Conservation (phyloP, 2,797 vertebrate genomes). For the Phoebastria nigripes region DNA sequence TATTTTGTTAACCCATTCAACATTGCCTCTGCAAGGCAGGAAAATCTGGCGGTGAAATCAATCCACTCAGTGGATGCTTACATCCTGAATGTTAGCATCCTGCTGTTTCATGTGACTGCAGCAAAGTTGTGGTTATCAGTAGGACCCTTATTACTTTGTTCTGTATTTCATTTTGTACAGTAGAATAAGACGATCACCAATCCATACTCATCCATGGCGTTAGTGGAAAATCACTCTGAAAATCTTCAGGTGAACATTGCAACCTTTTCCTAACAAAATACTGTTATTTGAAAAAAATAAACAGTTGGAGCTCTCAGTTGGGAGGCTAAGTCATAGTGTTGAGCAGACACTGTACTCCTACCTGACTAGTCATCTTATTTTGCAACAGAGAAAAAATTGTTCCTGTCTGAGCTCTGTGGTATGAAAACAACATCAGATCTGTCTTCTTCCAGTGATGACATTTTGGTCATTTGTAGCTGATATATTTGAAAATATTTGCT, state of each 20-base stretch:
- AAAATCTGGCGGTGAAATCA: background rate
- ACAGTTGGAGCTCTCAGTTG: background rate
- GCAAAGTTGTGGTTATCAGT: background rate
- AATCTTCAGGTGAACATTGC: background rate
- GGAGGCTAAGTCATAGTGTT: background rate
- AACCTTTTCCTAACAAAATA: background rate
- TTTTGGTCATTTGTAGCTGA: background rate
- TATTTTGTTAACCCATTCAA: background rate
- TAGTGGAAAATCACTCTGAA: background rate
- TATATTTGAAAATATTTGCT: conserved; percentile 13
- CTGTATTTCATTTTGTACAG: background rate
- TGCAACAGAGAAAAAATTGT: background rate
- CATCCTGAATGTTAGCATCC: background rate
- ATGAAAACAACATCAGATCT: background rate
- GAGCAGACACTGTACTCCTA: background rate
- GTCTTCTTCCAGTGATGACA: background rate
- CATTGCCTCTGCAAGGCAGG: background rate
- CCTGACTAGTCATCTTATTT: background rate
- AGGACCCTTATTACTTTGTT: background rate
- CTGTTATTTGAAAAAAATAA: background rate
- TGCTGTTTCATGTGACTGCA: background rate
- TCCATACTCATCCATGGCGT: rapidly evolving
- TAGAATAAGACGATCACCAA: background rate
- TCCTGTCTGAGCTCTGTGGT: background rate
- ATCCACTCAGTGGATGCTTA: background rate